phyloP scores from a whole-genome alignment of 2,888 invertebrate species.

The Rutpela maculata region DNA sequence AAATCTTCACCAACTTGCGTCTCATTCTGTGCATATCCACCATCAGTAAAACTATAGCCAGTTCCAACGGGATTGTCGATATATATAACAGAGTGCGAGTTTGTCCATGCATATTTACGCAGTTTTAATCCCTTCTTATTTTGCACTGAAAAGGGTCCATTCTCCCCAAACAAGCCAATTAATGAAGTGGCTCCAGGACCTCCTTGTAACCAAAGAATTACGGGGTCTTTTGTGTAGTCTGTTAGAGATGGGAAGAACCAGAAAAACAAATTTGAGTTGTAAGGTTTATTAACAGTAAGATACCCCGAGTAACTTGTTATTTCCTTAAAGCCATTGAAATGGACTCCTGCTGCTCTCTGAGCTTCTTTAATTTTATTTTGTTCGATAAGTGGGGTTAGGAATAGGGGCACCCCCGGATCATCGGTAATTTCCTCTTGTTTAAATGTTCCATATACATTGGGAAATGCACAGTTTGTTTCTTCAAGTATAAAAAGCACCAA shows the following conservation, averaged over 20 bases:
- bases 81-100: slow-evolving; percentile 87
- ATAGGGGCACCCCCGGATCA: slow-evolving; percentile 79
- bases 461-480: slow-evolving; percentile 46
- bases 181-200: slow-evolving; percentile 90
- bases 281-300: slow-evolving; percentile 87
- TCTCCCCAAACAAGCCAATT: slow-evolving; percentile 88
- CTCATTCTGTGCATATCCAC: slow-evolving; percentile 88
- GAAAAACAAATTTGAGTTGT: slow-evolving; percentile 90
- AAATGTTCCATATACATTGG: slow-evolving; percentile 57
- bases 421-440: slow-evolving; percentile 52
- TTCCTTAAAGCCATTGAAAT: slow-evolving; percentile 77
- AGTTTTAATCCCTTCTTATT: slow-evolving; percentile 71
- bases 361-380: slow-evolving; percentile 83
- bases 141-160: slow-evolving; percentile 80
- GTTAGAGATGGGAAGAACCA: slow-evolving; percentile 92
- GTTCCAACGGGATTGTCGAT: slow-evolving; percentile 93
- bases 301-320: slow-evolving; percentile 87
- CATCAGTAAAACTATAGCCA: slow-evolving; percentile 92
- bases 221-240: slow-evolving; percentile 78
- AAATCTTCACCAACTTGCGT: slow-evolving; percentile 87
- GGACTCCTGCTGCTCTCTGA: slow-evolving; percentile 74
- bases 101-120: slow-evolving; percentile 87
- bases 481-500: neutral
- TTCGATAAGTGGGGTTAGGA: slow-evolving; percentile 85
- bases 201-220: slow-evolving; percentile 90